These are phyloP conservation scores for Cydia pomonella DNA, from an alignment of 1,140 invertebrate species.

Conservation along the genomic window DNA sequence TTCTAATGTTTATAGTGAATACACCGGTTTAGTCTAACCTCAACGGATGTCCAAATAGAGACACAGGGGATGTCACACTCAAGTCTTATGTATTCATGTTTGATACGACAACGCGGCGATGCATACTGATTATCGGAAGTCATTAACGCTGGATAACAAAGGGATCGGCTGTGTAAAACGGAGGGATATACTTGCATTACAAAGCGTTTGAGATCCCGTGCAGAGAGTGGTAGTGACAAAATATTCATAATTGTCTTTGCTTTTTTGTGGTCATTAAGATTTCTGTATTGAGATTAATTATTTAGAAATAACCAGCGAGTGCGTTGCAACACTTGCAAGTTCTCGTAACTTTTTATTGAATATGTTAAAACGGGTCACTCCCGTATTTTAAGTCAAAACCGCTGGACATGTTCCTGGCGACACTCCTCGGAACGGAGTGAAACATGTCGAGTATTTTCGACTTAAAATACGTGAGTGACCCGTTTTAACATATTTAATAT, in stretches of 20 bases:
- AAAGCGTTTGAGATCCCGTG: background rate
- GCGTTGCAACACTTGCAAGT: background rate
- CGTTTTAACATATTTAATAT: too few relatives aligned
- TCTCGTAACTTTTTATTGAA: too few relatives aligned
- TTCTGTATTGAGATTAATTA: background rate
- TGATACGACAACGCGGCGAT: background rate
- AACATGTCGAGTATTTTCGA: too few relatives aligned
- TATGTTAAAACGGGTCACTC: too few relatives aligned
- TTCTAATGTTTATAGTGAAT: too few relatives aligned
- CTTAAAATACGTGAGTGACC: too few relatives aligned
- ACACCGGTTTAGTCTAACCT: too few relatives aligned
- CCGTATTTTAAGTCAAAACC: too few relatives aligned
- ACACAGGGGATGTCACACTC: background rate
- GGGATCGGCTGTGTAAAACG: background rate
- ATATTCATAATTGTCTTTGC: background rate
- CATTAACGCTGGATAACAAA: background rate
- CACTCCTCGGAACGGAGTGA: too few relatives aligned
- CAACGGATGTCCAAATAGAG: background rate
- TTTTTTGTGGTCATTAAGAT: background rate
- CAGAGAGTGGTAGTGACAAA: background rate
- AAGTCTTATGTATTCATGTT: background rate
- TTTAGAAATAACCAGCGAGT: background rate
- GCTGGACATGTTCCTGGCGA: too few relatives aligned
- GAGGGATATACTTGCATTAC: background rate
- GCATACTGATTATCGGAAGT: constrained; percentile 5